A percentile compares a stretch with the other conserved stretches of the same genome.
Conservation (phyloP, 2,888 invertebrate species). For the Clitarchus hookeri region DNA sequence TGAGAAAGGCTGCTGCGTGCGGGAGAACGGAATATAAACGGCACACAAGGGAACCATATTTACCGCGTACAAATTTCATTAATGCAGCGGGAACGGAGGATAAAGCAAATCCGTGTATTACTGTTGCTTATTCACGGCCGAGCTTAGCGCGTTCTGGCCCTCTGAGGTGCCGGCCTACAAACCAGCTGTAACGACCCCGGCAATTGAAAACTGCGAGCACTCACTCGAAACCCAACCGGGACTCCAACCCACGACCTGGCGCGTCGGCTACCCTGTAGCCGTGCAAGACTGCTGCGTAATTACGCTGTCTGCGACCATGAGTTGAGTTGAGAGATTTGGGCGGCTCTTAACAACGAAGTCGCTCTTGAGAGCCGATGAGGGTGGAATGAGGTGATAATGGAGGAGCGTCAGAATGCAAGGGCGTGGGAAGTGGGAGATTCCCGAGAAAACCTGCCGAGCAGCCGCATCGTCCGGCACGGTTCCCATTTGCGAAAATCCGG, state of each 20-base stretch:
- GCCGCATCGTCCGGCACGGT: no score
- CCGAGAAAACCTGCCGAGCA: no score
- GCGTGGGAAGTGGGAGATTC: no score
- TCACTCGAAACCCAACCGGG: neutral
- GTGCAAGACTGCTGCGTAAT: no score
- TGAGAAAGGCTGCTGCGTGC: neutral
- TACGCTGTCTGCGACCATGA: no score
- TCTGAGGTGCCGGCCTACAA: neutral
- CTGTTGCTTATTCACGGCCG: neutral
- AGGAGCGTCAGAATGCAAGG: no score
- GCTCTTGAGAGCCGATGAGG: no score
- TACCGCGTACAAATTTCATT: constrained; percentile 1
- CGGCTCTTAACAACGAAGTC: no score
- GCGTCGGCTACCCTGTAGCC: no score
- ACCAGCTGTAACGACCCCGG: neutral
- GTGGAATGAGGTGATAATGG: no score
- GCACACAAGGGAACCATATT: neutral
- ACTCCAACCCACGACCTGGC: neutral
- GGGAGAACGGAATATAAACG: neutral
- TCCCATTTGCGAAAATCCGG: no score
- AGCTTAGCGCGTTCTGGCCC: neutral
- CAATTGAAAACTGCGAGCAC: neutral
- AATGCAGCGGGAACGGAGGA: neutral
- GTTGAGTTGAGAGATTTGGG: no score
- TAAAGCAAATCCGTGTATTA: constrained; percentile 14